phyloP scores from a whole-genome alignment of 2,888 invertebrate genomes.

The Poecilus cupreus region DNA sequence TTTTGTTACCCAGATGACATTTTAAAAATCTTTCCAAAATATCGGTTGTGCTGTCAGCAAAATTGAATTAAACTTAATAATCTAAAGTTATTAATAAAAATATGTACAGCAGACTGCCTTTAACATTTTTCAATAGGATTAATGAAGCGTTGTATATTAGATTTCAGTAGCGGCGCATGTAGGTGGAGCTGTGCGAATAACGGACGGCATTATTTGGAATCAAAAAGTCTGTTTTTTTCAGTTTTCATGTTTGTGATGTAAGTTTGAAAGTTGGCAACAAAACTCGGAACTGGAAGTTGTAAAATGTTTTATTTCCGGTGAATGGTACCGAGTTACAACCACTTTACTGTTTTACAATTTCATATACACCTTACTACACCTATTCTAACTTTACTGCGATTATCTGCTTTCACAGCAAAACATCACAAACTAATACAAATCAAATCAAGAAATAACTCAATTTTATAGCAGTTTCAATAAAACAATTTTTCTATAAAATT shows the following conservation, averaged over 20 bases:
- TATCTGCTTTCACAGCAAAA: too few species aligned
- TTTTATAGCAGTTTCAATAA: too few species aligned
- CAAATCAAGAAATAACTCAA: too few species aligned
- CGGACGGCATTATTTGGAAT: background rate
- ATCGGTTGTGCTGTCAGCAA: background rate
- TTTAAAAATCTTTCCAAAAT: background rate
- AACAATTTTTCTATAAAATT: too few species aligned
- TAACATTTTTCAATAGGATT: background rate
- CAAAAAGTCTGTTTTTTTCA: constrained; percentile 14
- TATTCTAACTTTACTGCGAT: too few species aligned
- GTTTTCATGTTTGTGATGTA: background rate
- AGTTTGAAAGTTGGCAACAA: background rate
- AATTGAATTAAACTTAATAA: background rate
- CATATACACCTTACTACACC: too few species aligned
- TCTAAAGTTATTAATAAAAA: constrained; percentile 7
- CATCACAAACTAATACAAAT: too few species aligned
- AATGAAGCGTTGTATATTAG: constrained; percentile 24
- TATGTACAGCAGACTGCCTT: background rate
- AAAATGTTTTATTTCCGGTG: constrained; percentile 16
- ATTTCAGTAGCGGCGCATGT: background rate
- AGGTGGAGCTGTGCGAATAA: too few species aligned
- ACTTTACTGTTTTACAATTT: constrained; percentile 11
- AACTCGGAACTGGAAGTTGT: background rate
- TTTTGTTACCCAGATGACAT: too few species aligned
- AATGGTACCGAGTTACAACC: background rate